Base-by-base conservation (phyloP, 1,140 invertebrate genomes). In the Proales similis region DNA sequence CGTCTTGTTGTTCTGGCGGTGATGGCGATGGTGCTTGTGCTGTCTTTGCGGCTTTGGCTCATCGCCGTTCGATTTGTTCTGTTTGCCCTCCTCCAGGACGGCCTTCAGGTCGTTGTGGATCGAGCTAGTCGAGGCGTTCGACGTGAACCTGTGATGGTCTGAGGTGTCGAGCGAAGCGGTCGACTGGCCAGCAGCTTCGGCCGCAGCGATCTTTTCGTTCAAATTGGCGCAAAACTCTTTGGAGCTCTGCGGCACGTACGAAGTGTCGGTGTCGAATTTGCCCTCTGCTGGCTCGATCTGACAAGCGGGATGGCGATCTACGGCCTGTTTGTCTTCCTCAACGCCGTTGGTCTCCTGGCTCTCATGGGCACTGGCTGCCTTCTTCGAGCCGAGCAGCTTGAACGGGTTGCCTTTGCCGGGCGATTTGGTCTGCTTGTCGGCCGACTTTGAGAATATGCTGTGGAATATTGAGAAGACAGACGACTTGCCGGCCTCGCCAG, bases 181-280 rank as follows among this genome's bases (percentile, higher is more conserved):
- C 11, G 49, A 20, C 17, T 7, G 24, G 17, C 27, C 27, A 7
- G 48, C 51, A 2, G 36, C 51, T n/a, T n/a, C n/a, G 7, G 51
- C 48, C 12, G 48, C 48, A 1, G 48, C 51, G 26, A 57, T 42
- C 29, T 57, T 57, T 42, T 42, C n/a, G 45, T 57, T 57, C 2
- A 57, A 42, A 57, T 57, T 57, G 4, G n/a, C 4, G 20, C 51
- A 57, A 42, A 57, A 57, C 29, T 57, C 51, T 14, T 57, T 36
- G 1, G 51, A 57, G 6, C 36, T 42, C n/a, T 19, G 36, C 11
- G 51, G 51, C 6, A 57, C 49, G n/a, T n/a, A n/a, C n/a, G n/a
- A n/a, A n/a, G n/a, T n/a, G n/a, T n/a, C n/a, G n/a, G n/a, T n/a
- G n/a, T n/a, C n/a, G n/a, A n/a, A n/a, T n/a, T n/a, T n/a, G n/a